Base-by-base conservation (phyloP, 1,140 invertebrate genomes). In the Neoseiulus cucumeris region DNA sequence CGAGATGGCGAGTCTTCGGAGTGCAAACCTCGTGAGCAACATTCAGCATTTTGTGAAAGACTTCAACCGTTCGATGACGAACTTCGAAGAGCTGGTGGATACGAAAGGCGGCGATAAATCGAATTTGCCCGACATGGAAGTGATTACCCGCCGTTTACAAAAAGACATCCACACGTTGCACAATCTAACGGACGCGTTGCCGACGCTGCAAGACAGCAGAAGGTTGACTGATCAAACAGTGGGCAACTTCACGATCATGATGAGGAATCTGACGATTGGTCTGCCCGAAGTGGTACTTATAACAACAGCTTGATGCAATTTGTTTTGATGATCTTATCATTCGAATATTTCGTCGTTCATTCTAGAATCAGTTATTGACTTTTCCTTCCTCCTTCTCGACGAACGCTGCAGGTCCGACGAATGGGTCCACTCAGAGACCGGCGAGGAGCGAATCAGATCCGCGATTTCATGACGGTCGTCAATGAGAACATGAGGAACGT, bases 1-100 rank as follows among this genome's bases (percentile, higher is more conserved):
- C 51, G 51, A 59, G 33, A 59, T 59, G 51, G 51, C 51, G 17
- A 59, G 51, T 59, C 51, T 59, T 17, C 51, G 51, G 22, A 59
- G 51, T 25, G 25, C 51, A 25, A 59, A 59, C 51, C 51, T 59
- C 51, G 51, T 59, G 12, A 59, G 51, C 33, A 59, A 59, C 33
- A 59, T 59, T 59, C 51, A 59, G 33, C 51, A 59, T 33, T 59
- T 59, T 25, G 25, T 59, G 14, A 59, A 59, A 33, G 51, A 59
- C 51, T 59, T 59, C 22, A 59, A 59, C 51, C 51, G 51, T 6
- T 59, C 51, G 51, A 59, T 59, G 51, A 59, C 25, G 25, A 59
- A 59, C 51, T 59, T 59, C 22, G 51, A 59, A 17, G 51, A 59
- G 22, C 22, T 59, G 22, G 51, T 33, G 14, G 22, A 59, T 18